Percentiles rank a stretch among this genome's conserved stretches.
phyloP scores from a whole-genome alignment of 2,888 invertebrate genomes.

The Eurois occulta region DNA sequence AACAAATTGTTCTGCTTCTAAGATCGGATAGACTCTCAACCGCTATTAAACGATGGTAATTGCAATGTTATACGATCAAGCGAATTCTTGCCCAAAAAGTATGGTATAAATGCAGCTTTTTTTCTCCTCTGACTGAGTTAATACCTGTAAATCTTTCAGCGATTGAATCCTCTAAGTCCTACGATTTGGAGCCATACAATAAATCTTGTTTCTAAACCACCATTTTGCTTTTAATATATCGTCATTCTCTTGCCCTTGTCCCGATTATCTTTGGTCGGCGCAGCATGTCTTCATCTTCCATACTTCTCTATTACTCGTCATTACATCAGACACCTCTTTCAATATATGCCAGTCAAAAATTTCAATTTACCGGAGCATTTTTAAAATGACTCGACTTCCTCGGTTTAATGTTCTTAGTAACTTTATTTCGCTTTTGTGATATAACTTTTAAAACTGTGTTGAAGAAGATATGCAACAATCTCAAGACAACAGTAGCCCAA shows the following conservation, averaged over 20 bases:
- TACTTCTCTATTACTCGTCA: too few relatives aligned
- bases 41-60: not conserved
- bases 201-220: conserved; percentile 15
- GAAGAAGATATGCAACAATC: conserved; percentile 16
- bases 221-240: conserved; percentile 11
- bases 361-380: not conserved
- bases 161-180: conserved; percentile 15
- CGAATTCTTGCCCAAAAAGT: not conserved
- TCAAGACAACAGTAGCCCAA: conserved; percentile 9
- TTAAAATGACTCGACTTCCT: not conserved
- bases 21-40: not conserved
- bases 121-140: conserved; percentile 2
- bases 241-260: too few relatives aligned
- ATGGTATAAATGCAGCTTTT: not conserved
- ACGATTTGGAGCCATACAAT: conserved; percentile 6
- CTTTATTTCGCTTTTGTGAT: not conserved
- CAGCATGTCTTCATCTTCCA: too few relatives aligned
- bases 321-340: too few relatives aligned
- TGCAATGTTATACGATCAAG: not conserved
- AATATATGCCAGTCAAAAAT: not conserved
- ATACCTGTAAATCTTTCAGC: conserved; percentile 15
- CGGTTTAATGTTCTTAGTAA: not conserved
- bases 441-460: conserved; percentile 1
- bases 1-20: not conserved
- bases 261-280: too few relatives aligned